Conservation (phyloP, 2,797 vertebrate species). For the Tangara arthus region DNA sequence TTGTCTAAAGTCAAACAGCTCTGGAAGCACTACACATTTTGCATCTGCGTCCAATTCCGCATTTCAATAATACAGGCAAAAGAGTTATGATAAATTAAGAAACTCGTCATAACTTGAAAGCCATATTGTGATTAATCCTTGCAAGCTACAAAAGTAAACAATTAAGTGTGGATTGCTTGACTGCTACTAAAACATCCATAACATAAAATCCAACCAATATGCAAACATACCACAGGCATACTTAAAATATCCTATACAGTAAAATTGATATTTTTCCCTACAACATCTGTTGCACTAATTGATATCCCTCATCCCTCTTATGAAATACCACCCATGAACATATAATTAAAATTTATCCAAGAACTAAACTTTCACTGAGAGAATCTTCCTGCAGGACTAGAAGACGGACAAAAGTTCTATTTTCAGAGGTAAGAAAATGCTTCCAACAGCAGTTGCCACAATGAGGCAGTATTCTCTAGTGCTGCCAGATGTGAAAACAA, state of each 20-base stretch:
- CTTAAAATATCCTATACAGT: background rate
- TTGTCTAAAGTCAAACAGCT: background rate
- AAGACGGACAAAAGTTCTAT: background rate
- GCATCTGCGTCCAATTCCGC: background rate
- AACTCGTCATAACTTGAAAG: background rate
- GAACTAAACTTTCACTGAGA: background rate
- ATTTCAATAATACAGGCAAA: background rate
- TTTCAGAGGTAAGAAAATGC: background rate
- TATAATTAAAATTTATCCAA: background rate
- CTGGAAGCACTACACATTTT: background rate
- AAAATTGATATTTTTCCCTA: background rate
- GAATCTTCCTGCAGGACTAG: background rate
- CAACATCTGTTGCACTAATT: background rate
- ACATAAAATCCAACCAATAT: background rate
- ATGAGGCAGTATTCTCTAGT: background rate
- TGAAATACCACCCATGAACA: background rate
- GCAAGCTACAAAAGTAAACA: background rate
- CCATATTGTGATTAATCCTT: background rate
- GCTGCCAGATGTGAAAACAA: conserved; percentile 33
- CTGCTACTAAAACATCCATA: background rate
- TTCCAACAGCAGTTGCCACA: background rate
- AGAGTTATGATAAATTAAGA: background rate
- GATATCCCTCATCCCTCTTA: background rate
- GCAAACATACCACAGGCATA: background rate
- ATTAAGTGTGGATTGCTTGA: background rate